These are phyloP conservation scores for Timema cristinae DNA, from an alignment of 2,888 invertebrate genomes.

Conservation along the genomic window DNA sequence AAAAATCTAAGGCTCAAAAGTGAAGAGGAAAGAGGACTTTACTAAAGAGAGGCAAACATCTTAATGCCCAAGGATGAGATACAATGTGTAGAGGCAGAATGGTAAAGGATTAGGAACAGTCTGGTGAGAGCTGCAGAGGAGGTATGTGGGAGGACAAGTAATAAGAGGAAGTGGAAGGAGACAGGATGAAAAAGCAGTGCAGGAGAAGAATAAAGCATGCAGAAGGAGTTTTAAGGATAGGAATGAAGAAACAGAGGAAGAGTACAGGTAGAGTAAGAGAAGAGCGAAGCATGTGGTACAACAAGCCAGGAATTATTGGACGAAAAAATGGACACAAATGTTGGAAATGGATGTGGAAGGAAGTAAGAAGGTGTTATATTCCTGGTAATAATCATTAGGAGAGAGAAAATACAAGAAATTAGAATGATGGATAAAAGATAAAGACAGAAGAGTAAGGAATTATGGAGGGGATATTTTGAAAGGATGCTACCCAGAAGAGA, in stretches of 20 bases:
- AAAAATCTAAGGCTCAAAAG: background rate
- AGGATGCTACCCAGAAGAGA: background rate
- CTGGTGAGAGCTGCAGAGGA: background rate
- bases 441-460: background rate
- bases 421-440: background rate
- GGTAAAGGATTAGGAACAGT: background rate
- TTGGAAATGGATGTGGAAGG: background rate
- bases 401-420: background rate
- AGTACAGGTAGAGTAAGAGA: background rate
- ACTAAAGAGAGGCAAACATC: background rate
- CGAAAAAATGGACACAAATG: background rate
- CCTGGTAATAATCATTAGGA: background rate
- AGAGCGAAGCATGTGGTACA: background rate
- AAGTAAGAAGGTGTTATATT: background rate
- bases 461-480: background rate
- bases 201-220: background rate
- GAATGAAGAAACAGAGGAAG: background rate
- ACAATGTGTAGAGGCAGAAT: background rate
- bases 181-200: background rate
- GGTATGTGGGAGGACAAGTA: background rate
- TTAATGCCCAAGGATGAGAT: background rate
- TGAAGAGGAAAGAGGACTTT: background rate
- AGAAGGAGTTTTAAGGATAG: background rate
- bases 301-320: background rate
- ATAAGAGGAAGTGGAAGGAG: conserved; percentile 5